These are phyloP conservation scores for Atlantisia rogersi DNA, from an alignment of 2,113 vertebrate genomes.

Conservation along the genomic window DNA sequence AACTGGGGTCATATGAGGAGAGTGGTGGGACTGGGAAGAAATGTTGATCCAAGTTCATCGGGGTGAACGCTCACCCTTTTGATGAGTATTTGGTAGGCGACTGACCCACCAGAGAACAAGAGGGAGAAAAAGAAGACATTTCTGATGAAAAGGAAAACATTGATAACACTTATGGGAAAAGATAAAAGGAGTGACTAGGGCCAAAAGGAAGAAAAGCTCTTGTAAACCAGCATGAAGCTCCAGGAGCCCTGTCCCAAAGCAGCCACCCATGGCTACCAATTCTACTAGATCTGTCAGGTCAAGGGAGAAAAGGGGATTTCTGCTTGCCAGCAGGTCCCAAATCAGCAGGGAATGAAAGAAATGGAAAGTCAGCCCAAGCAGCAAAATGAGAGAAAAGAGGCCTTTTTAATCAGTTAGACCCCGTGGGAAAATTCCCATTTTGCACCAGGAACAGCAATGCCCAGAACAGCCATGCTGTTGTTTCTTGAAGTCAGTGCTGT, in stretches of 20 bases:
- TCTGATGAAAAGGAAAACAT: slow-evolving; percentile 22
- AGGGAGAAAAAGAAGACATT: not conserved
- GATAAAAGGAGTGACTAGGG: not conserved
- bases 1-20: not conserved
- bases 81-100: not conserved
- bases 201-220: not conserved
- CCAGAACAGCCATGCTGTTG: not conserved
- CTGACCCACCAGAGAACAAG: not conserved
- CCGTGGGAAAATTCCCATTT: not conserved
- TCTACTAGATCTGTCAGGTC: not conserved
- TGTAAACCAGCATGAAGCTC: not conserved
- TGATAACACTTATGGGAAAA: slow-evolving; percentile 35
- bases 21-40: not conserved
- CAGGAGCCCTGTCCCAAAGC: not conserved
- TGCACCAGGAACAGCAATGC: not conserved
- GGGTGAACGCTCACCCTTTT: not conserved
- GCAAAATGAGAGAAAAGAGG: not conserved
- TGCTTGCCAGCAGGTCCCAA: not conserved
- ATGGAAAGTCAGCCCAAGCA: not conserved
- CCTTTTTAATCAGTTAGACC: not conserved
- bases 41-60: not conserved
- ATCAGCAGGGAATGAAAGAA: not conserved
- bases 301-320: not conserved
- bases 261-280: not conserved
- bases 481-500: not conserved